Conservation (phyloP, 2,797 vertebrate species). For the Crocodylus rhombifer region DNA sequence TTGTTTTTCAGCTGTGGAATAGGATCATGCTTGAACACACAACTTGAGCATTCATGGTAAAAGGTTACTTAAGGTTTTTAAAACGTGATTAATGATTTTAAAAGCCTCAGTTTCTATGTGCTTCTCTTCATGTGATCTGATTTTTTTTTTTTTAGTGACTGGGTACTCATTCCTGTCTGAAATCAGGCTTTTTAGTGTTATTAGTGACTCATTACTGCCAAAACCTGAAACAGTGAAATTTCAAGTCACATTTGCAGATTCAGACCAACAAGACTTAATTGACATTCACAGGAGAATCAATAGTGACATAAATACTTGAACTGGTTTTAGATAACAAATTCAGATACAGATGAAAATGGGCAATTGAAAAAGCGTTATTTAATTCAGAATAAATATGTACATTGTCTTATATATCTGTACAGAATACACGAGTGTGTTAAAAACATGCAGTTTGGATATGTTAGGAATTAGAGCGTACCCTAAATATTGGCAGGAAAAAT, state of each 20-base stretch:
- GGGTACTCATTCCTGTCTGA: neutral
- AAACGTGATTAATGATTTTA: no score
- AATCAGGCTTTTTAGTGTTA: neutral
- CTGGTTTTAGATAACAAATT: neutral
- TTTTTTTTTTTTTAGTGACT: neutral
- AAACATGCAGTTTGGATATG: neutral
- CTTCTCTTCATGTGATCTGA: neutral
- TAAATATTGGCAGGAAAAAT: neutral
- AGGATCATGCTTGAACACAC: no score
- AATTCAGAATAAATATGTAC: neutral
- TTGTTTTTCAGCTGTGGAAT: no score
- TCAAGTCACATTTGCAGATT: neutral
- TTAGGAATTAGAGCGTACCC: neutral
- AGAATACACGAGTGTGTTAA: neutral
- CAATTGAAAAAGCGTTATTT: neutral
- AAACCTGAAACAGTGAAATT: neutral
- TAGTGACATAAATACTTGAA: neutral
- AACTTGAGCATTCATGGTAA: no score
- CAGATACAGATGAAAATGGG: neutral
- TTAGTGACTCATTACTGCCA: neutral
- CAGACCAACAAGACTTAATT: neutral
- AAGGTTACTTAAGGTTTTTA: no score
- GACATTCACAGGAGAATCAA: neutral
- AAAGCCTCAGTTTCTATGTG: neutral
- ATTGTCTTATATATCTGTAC: neutral